phyloP scores from a whole-genome alignment of 2,797 vertebrate species.

The Vultur gryphus region DNA sequence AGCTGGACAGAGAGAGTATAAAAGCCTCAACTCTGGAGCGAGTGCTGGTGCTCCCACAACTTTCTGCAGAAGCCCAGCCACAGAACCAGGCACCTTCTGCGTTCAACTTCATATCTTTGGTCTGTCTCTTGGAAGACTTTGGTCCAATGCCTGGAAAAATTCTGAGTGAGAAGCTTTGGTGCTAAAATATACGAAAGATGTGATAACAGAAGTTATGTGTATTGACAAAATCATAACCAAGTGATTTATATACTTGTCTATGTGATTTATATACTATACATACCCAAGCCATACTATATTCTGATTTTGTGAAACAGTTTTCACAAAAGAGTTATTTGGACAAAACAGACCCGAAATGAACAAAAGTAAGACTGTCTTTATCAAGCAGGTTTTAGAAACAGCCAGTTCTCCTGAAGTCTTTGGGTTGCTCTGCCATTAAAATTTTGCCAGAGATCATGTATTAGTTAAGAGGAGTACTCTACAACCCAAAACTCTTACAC shows the following conservation, averaged over 20 bases:
- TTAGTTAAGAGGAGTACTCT: neutral
- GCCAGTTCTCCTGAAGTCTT: neutral
- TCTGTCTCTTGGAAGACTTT: neutral
- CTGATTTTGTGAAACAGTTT: neutral
- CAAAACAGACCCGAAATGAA: neutral
- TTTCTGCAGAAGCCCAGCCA: neutral
- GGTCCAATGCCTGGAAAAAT: neutral
- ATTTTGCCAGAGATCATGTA: neutral
- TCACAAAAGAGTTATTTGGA: neutral
- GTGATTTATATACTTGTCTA: too few relatives aligned
- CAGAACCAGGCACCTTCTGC: neutral
- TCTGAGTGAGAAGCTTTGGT: neutral
- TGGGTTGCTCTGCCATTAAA: neutral
- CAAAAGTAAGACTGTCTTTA: neutral
- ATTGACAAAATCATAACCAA: neutral
- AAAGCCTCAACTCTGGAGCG: neutral
- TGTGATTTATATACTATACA: too few relatives aligned
- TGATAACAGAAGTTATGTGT: neutral
- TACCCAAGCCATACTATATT: too few relatives aligned
- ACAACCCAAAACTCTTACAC: neutral
- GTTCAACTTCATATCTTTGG: rapidly evolving
- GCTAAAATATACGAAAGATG: neutral
- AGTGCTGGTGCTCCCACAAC: neutral
- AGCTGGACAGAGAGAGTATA: neutral
- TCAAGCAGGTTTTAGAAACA: neutral